phyloP scores from a whole-genome alignment of 2,888 invertebrate species.

The Hybos culiciformis region DNA sequence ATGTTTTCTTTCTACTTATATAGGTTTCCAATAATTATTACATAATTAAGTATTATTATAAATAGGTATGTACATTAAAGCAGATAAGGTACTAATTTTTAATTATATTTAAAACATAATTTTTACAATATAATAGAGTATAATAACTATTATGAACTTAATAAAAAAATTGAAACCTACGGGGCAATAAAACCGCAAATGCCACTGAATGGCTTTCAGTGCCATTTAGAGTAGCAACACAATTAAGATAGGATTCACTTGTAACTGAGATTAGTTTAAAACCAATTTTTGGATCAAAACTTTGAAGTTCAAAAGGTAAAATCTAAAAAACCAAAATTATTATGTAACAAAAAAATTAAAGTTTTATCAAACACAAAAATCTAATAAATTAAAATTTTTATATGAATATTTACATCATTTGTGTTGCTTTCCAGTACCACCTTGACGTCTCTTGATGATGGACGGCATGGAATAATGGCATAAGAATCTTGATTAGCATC shows the following conservation, averaged over 20 bases:
- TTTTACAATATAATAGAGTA: constrained; percentile 1
- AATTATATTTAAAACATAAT: neutral
- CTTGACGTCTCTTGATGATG: constrained; percentile 43
- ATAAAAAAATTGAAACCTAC: constrained; percentile 9
- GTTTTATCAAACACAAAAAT: constrained; percentile 2
- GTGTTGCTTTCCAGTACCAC: constrained; percentile 36
- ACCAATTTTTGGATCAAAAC: constrained; percentile 20
- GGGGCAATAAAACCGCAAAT: constrained; percentile 1
- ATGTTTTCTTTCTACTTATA: too few species aligned
- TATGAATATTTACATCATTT: constrained; percentile 27
- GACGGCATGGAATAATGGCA: constrained; percentile 46
- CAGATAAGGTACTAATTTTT: too few species aligned
- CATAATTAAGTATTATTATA: too few species aligned
- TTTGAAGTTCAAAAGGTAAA: neutral
- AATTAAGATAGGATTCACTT: constrained; percentile 10
- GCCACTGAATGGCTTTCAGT: constrained; percentile 2
- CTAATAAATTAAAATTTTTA: neutral
- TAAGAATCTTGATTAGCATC: constrained; percentile 34
- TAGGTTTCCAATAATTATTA: too few species aligned
- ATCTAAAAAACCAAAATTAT: constrained; percentile 13
- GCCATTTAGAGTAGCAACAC: constrained; percentile 4
- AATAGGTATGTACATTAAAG: too few species aligned
- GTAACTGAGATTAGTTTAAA: constrained; percentile 19
- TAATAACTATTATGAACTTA: constrained; percentile 6
- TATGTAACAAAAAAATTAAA: constrained; percentile 1